Conservation (phyloP, 2,113 vertebrate genomes). For the Polypterus senegalus region DNA sequence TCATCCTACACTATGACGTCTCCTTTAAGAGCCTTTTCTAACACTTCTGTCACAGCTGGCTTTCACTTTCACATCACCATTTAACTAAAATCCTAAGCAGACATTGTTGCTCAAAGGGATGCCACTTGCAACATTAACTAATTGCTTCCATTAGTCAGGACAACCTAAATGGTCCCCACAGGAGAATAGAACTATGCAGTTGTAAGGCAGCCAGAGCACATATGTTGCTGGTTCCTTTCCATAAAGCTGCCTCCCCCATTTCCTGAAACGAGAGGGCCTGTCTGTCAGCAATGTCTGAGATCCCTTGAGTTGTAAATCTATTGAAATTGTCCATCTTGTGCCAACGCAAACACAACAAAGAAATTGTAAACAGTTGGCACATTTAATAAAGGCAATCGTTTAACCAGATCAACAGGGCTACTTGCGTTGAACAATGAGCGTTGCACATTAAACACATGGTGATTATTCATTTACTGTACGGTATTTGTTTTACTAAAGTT, state of each 20-base stretch:
- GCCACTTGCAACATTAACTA: slow-evolving; percentile 3
- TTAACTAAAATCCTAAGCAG: background rate
- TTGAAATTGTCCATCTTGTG: slow-evolving; percentile 27
- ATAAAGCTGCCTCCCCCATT: slow-evolving; percentile 19
- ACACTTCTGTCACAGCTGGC: too few species aligned
- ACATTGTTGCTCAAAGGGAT: background rate
- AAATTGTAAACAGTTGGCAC: slow-evolving; percentile 39
- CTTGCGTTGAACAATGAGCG: slow-evolving; percentile 37
- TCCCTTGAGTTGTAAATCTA: slow-evolving; percentile 26
- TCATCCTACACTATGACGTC: background rate
- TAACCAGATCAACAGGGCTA: slow-evolving; percentile 32
- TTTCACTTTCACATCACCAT: slow-evolving; percentile 1
- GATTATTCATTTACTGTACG: slow-evolving; percentile 19
- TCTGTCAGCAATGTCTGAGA: slow-evolving; percentile 27
- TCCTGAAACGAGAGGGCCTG: slow-evolving; percentile 31
- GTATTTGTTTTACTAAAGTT: slow-evolving; percentile 30
- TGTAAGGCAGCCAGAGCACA: accelerated
- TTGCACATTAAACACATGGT: slow-evolving; percentile 35
- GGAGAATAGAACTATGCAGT: background rate
- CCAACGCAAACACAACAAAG: slow-evolving; percentile 42
- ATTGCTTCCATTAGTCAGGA: background rate
- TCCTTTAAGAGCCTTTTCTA: background rate
- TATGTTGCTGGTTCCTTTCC: background rate
- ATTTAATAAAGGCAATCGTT: slow-evolving; percentile 27
- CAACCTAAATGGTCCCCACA: background rate